Evolutionary conservation across 2,797 vertebrate species (phyloP), one percentile per base, ranked within the genome.

Genomic region (Onychomys leucogaster): DNA sequence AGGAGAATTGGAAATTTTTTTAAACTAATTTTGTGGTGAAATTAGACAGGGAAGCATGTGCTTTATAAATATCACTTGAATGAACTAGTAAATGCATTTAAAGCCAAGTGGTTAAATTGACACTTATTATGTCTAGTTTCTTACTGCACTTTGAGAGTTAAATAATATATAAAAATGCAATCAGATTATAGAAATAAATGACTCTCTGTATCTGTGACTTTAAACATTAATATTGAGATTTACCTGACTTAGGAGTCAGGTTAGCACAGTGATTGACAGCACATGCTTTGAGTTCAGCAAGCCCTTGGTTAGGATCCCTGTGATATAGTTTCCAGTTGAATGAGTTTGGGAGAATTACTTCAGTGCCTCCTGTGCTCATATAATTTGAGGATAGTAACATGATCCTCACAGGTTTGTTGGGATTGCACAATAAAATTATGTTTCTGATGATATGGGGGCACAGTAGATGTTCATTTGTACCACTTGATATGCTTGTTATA

Each of bases 311-410:
- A 93, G 85, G 91, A 95, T 94, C 88, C 81, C 89, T 94, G 12
- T 23, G 52, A 96, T 63, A 37, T 91, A 85, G 89, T 96, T 97
- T 97, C 69, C 85, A 96, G 43, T 5, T 95, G 69, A 93, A 88
- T 87, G 83, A 89, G 86, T 96, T 57, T 49, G 29, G 69, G 19
- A 88, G 94, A 91, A 95, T 87, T 91, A 75, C 34, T 97, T 95
- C 57, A 57, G 19, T 91, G 86, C 65, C 34, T 95, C 41, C 43
- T 65, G 85, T 95, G 90, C 27, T 95, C 57, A 34, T 94, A 49
- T 46, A 86, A 82, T 34, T 92, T 96, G 89, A 75, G 37, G 83
- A 94, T 82, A 87, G 75, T 86, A 87, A 91, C 90, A 90, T 67
- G 90, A 96, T 91, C 52, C 57, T 89, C 80, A 85, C 5, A 96